Percentiles rank a stretch among this genome's conserved stretches.
Evolutionary conservation across 2,888 invertebrate genomes (phyloP).

Genomic region (Agrotis exclamationis): DNA sequence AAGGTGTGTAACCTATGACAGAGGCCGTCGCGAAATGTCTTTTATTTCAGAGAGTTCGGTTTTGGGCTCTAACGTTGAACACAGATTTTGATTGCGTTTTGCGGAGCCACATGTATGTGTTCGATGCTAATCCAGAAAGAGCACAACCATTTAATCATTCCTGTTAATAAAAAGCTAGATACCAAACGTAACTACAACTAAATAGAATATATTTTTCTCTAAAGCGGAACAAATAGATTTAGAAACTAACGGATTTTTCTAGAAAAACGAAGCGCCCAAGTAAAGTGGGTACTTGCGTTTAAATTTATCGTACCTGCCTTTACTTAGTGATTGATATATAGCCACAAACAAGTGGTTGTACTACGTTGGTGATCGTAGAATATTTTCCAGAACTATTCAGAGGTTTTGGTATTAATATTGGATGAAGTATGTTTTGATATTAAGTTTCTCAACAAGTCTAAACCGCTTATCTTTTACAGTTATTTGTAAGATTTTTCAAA

Average conservation of each 20-base stretch:
- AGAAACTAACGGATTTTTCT: slow-evolving; percentile 28
- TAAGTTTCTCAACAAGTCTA: neutral
- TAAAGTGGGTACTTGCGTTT: slow-evolving; percentile 50
- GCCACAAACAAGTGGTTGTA: slow-evolving; percentile 50
- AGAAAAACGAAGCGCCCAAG: slow-evolving; percentile 48
- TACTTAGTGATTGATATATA: slow-evolving; percentile 56
- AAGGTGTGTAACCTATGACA: too few relatives aligned
- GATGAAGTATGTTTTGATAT: neutral
- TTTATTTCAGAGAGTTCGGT: too few relatives aligned
- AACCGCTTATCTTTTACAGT: too few relatives aligned
- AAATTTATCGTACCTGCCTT: slow-evolving; percentile 58
- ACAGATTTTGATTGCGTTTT: too few relatives aligned
- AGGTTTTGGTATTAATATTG: neutral
- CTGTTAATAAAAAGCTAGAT: too few relatives aligned
- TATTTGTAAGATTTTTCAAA: neutral
- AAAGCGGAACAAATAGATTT: slow-evolving; percentile 26
- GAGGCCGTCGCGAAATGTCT: too few relatives aligned
- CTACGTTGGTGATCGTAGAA: slow-evolving; percentile 8
- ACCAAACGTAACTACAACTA: neutral
- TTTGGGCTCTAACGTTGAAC: too few relatives aligned
- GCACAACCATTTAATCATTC: too few relatives aligned
- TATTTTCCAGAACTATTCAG: slow-evolving; percentile 13
- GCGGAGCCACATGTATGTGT: too few relatives aligned
- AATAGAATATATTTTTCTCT: slow-evolving; percentile 12
- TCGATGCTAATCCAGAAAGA: too few relatives aligned